A percentile compares a stretch with the other conserved stretches of the same genome.
phyloP scores from a whole-genome alignment of 2,797 vertebrate species.

The Ctenopoma multispine region DNA sequence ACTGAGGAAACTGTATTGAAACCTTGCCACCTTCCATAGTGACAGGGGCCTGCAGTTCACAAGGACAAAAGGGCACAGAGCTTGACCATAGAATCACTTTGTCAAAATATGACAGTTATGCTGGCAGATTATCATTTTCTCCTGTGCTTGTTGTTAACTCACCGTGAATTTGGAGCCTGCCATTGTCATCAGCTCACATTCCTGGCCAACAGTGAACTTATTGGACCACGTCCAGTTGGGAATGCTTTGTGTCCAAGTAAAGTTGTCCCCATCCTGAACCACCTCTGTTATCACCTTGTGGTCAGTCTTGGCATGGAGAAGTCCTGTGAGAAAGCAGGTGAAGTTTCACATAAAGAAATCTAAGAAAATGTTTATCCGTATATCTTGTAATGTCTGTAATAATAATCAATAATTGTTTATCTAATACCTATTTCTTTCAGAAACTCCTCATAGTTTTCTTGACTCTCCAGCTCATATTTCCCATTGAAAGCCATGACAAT shows the following conservation, averaged over 20 bases:
- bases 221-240: constrained; percentile 86
- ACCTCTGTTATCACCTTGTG: constrained; percentile 90
- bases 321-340: constrained; percentile 53
- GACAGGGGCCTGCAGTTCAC: constrained; percentile 82
- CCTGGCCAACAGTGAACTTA: constrained; percentile 86
- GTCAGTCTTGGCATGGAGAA: constrained; percentile 84
- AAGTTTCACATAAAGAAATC: constrained; percentile 6
- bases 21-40: constrained; percentile 85
- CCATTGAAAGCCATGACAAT: constrained; percentile 89
- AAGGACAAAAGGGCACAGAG: constrained; percentile 15
- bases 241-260: constrained; percentile 89
- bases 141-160: constrained; percentile 31
- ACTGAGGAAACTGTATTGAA: constrained; percentile 86
- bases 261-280: constrained; percentile 88
- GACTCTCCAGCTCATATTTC: constrained; percentile 90
- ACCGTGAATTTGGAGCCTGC: constrained; percentile 89
- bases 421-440: constrained; percentile 86
- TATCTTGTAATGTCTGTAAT: background rate
- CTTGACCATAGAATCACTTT: too few relatives aligned
- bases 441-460: constrained; percentile 92
- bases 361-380: background rate
- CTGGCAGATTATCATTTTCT: background rate
- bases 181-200: constrained; percentile 89
- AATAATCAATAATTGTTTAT: background rate
- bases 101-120: background rate